Percentiles rank a stretch among this genome's conserved stretches.
Conservation (phyloP, 37 sponge, comb jelly and placozoan species). For the Spongia lamella region DNA sequence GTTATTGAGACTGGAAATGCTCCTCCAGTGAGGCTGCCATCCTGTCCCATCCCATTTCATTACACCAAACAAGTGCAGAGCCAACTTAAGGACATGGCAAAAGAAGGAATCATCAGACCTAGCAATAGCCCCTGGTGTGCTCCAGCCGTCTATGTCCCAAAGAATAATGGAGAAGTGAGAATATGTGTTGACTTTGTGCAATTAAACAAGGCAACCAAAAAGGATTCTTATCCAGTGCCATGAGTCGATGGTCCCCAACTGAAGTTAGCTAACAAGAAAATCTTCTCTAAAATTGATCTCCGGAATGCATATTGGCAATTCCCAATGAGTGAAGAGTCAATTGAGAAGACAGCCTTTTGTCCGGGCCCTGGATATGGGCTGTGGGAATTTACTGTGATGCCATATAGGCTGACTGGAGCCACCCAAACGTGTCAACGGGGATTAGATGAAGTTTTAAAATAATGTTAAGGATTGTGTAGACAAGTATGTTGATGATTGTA, state of each 20-base stretch:
- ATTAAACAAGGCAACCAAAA: too few species aligned
- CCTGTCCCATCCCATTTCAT: slow-evolving; percentile 9
- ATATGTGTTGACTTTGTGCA: too few species aligned
- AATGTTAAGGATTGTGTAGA: background rate
- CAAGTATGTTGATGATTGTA: background rate
- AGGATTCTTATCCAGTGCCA: too few species aligned
- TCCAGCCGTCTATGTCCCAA: too few species aligned
- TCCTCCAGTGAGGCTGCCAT: slow-evolving; percentile 8
- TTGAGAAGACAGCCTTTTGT: background rate
- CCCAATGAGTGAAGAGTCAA: slow-evolving; percentile 1
- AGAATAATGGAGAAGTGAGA: too few species aligned
- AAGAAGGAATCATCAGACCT: background rate
- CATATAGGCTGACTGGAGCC: too few species aligned
- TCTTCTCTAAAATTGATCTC: background rate
- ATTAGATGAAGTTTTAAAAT: background rate
- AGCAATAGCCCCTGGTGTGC: slow-evolving; percentile 13
- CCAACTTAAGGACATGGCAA: slow-evolving; percentile 4
- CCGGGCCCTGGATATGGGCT: too few species aligned
- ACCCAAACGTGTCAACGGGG: slow-evolving; percentile 10
- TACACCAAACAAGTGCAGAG: slow-evolving; percentile 3
- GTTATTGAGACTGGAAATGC: slow-evolving; percentile 8
- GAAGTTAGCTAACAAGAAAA: background rate
- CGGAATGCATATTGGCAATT: slow-evolving; percentile 6
- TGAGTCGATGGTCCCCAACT: background rate
- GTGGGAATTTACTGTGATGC: too few species aligned